phyloP scores from a whole-genome alignment of 2,113 vertebrate species.

The Geothlypis trichas region DNA sequence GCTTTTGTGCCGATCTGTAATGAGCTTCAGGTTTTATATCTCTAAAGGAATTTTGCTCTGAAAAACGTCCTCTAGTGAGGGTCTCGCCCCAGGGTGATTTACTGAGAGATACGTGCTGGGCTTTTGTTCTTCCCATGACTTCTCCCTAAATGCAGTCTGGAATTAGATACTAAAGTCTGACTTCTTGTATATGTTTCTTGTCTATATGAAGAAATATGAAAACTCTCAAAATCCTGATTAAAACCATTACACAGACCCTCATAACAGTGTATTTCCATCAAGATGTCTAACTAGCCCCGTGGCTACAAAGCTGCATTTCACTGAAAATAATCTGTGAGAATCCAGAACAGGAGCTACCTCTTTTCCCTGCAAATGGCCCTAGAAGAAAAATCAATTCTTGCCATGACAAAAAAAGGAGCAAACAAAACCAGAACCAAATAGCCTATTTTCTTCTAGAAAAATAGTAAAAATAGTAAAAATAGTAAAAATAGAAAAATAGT shows the following conservation, averaged over 20 bases:
- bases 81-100: neutral
- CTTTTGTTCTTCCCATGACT: neutral
- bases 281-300: neutral
- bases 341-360: neutral
- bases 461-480: too few species aligned
- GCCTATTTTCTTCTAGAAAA: neutral
- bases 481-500: too few species aligned
- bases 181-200: neutral
- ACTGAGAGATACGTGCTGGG: neutral
- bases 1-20: neutral
- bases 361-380: neutral
- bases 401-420: fast-evolving
- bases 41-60: neutral
- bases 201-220: neutral
- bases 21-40: neutral
- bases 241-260: neutral
- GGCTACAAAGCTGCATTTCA: neutral
- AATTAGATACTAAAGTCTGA: neutral
- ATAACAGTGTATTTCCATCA: neutral
- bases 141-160: neutral
- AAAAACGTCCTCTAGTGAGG: neutral
- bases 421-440: neutral
- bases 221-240: neutral
- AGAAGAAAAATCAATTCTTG: neutral
- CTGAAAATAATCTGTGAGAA: neutral